Evolutionary conservation across 2,797 vertebrate genomes (phyloP), one percentile per base, ranked within the genome.

Genomic region (Fistularia tabacaria): DNA sequence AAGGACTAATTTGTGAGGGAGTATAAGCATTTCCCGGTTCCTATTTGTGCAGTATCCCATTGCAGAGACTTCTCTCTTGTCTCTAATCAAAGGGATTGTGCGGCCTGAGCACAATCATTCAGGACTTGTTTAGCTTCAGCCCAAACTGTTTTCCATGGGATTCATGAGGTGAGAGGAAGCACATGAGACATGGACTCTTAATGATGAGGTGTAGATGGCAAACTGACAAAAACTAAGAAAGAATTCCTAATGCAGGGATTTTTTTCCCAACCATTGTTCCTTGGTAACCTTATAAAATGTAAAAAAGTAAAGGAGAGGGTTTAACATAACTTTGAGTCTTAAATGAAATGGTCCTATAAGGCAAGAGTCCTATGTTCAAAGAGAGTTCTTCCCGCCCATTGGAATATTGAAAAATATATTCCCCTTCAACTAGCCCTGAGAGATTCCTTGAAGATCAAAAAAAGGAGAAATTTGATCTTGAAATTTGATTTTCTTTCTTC

Each of bases 21-120:
- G 64, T 80, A 67, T 54, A 77, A 78, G 62, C 57, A 50, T 69
- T 60, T 66, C 69, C 73, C 46, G 57, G 48, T 36, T 58, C 68
- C 62, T 64, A 71, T 66, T 14, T 62, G 54, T 64, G 38, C 57
- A 15, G 44, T 6, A 64, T 79, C 66, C 46, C 46, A 57, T 40
- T 69, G 74, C 66, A 67, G 62, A 64, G 47, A 57, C 65, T 67
- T 51, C 59, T 62, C 64, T 56, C 66, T 47, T 39, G 39, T 36
- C 58, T 78, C 62, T 74, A 81, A 76, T 87, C 67, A 86, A 76
- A 83, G 63, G 46, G 64, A 84, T 83, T 80, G 66, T 71, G 77
- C 77, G 72, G 65, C 64, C 70, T 65, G 69, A 78, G 81, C 76
- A 25, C 25, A 25, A 25, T 25, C 25, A 25, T 25, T 25, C 5